Conservation (phyloP, 2,113 vertebrate genomes). For the Tenrec ecaudatus region DNA sequence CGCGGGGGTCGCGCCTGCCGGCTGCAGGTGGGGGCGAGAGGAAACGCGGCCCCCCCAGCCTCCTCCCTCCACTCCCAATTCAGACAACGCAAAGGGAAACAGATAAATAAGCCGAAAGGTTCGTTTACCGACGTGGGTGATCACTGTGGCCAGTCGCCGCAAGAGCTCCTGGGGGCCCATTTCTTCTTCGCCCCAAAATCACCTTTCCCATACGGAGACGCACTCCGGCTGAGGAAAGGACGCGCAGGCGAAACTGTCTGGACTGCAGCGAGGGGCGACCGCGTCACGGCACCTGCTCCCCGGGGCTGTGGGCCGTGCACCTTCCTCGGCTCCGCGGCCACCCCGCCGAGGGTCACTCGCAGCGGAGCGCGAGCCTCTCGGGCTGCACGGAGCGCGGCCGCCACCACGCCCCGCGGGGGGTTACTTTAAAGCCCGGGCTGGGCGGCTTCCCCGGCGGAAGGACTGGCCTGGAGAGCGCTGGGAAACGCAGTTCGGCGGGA, state of each 20-base stretch:
- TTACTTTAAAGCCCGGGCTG: neutral
- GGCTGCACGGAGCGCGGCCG: neutral
- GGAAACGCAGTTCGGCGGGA: neutral
- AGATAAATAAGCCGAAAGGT: slow-evolving; percentile 29
- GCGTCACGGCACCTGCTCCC: slow-evolving; percentile 65
- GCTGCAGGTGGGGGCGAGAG: neutral
- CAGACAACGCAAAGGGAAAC: neutral
- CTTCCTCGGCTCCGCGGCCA: neutral
- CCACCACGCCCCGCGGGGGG: slow-evolving; percentile 1
- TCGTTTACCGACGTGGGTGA: slow-evolving; percentile 95
- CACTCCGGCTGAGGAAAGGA: slow-evolving; percentile 72
- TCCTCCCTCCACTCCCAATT: neutral
- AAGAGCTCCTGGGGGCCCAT: slow-evolving; percentile 96
- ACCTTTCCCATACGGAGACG: slow-evolving; percentile 91
- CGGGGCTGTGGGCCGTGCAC: slow-evolving; percentile 51
- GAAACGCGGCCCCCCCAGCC: neutral
- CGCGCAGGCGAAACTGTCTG: neutral
- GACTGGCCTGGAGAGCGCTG: neutral
- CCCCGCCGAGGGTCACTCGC: neutral
- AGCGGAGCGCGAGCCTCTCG: neutral
- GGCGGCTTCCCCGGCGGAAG: neutral
- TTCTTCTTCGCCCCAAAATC: slow-evolving; percentile 94
- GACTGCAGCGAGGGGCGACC: neutral
- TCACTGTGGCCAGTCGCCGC: slow-evolving; percentile 93
- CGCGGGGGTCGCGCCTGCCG: neutral